phyloP scores from a whole-genome alignment of 2,888 invertebrate genomes.

The Eupithecia tripunctaria region DNA sequence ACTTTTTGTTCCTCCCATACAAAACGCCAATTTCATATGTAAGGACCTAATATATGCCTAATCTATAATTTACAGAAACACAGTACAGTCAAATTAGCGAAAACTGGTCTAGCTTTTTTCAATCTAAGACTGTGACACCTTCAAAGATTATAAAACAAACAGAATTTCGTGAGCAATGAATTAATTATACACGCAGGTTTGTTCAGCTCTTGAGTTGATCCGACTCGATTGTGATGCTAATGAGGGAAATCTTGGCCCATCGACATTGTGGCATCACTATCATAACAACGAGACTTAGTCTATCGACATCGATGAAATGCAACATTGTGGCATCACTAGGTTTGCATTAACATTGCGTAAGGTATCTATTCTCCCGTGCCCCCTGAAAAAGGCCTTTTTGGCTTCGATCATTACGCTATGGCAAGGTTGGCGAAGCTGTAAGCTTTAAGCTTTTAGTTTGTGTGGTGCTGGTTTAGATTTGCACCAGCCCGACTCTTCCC shows the following conservation, averaged over 20 bases:
- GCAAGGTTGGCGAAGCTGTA: too few species aligned
- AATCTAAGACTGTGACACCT: constrained; percentile 16
- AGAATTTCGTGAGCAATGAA: constrained; percentile 44
- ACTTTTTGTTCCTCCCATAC: too few species aligned
- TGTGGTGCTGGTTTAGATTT: too few species aligned
- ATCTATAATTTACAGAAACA: too few species aligned
- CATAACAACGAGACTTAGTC: constrained; percentile 3
- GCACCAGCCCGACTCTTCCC: too few species aligned
- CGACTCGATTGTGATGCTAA: constrained; percentile 43
- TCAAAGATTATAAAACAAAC: constrained; percentile 45
- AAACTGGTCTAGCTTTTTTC: constrained; percentile 16
- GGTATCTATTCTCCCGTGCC: not conserved
- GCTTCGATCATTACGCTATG: not conserved
- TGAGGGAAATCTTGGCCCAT: constrained; percentile 43
- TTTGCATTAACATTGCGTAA: not conserved
- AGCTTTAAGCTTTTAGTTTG: too few species aligned
- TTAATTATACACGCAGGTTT: constrained; percentile 44
- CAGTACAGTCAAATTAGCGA: not conserved
- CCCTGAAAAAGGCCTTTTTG: not conserved
- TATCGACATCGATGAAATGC: not conserved
- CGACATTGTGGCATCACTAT: constrained; percentile 23
- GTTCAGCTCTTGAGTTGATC: constrained; percentile 42
- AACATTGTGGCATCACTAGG: not conserved
- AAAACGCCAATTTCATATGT: too few species aligned
- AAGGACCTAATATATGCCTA: too few species aligned